Percentiles rank a stretch among this genome's conserved stretches.
These are phyloP conservation scores for Embiotoca jacksoni DNA, from an alignment of 2,113 vertebrate species.

Conservation along the genomic window DNA sequence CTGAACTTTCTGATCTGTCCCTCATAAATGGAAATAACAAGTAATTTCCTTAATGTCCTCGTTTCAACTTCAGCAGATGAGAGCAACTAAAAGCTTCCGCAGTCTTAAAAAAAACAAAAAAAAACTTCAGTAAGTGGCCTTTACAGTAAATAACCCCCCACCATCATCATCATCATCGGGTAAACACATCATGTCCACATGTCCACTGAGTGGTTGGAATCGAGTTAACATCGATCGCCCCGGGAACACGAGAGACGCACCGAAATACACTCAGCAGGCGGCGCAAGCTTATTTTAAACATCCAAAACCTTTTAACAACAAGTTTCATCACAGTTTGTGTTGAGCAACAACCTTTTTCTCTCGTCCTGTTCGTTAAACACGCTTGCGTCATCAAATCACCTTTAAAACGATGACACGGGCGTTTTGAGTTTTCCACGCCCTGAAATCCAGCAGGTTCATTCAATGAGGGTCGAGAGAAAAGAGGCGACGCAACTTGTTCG, in stretches of 20 bases:
- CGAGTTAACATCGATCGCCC: constrained; percentile 45
- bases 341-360: too few relatives aligned
- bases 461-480: constrained; percentile 21
- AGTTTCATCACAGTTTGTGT: too few relatives aligned
- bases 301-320: too few relatives aligned
- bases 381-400: too few relatives aligned
- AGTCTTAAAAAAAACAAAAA: background rate
- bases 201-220: constrained; percentile 27
- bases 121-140: background rate
- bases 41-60: too few relatives aligned
- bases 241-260: constrained; percentile 35
- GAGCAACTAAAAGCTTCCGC: too few relatives aligned
- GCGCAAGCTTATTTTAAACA: constrained; percentile 1
- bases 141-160: constrained; percentile 16
- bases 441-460: constrained; percentile 43
- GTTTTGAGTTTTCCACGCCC: constrained; percentile 29
- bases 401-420: background rate
- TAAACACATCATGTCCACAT: constrained; percentile 14
- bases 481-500: constrained; percentile 38
- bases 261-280: constrained; percentile 43
- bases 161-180: constrained; percentile 27
- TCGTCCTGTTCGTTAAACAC: too few relatives aligned
- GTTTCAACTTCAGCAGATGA: too few relatives aligned
- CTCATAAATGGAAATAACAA: too few relatives aligned
- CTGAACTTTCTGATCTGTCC: too few relatives aligned